These are phyloP conservation scores for Heterodera carotae DNA, from an alignment of 1,140 invertebrate genomes.

Conservation along the genomic window DNA sequence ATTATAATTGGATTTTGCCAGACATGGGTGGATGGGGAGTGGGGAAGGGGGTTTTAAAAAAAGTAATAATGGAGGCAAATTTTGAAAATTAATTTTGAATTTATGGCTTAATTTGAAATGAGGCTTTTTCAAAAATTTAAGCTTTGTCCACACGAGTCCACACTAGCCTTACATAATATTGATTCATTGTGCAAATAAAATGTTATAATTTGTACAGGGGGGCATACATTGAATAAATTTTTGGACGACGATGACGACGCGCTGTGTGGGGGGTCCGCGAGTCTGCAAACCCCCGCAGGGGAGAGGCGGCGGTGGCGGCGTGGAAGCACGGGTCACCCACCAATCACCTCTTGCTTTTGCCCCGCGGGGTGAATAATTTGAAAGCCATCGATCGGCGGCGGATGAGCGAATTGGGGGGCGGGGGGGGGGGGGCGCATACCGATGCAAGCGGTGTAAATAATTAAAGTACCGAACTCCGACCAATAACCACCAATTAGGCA, in stretches of 20 bases:
- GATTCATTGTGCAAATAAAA: conserved; percentile 25
- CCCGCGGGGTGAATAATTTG: neutral
- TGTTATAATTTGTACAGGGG: conserved; percentile 19
- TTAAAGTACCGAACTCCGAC: too few relatives aligned
- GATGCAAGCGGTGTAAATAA: too few relatives aligned
- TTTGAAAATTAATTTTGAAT: neutral
- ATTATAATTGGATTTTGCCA: too few relatives aligned
- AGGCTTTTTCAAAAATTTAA: neutral
- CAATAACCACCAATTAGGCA: too few relatives aligned
- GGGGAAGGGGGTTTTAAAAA: too few relatives aligned
- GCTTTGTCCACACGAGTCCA: neutral
- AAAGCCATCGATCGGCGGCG: neutral
- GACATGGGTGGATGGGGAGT: too few relatives aligned
- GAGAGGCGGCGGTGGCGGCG: too few relatives aligned
- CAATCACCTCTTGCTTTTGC: neutral
- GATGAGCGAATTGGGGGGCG: too few relatives aligned
- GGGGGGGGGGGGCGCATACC: too few relatives aligned
- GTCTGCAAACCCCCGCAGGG: neutral
- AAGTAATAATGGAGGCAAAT: neutral
- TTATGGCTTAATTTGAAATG: neutral
- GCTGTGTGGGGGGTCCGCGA: neutral
- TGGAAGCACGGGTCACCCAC: neutral
- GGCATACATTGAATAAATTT: too few relatives aligned
- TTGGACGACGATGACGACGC: neutral
- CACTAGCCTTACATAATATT: conserved; percentile 12